phyloP scores from a whole-genome alignment of 1,140 invertebrate genomes.

The Heliconius himera region DNA sequence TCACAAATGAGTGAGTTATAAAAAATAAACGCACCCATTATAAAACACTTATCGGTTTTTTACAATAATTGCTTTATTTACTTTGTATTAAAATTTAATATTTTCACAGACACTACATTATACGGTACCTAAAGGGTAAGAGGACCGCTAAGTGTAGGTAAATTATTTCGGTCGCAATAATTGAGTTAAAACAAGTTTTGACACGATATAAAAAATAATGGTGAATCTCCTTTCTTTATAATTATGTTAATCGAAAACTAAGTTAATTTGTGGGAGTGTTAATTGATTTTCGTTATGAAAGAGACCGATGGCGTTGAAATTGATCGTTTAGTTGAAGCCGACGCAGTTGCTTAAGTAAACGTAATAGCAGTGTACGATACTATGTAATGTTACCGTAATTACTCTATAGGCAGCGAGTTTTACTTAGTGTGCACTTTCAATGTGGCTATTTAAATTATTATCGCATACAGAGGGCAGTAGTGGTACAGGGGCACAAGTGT shows the following conservation, averaged over 20 bases:
- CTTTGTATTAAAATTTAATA: conserved; percentile 14
- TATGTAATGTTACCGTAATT: not conserved
- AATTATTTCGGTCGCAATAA: conserved; percentile 25
- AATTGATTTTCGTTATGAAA: conserved; percentile 34
- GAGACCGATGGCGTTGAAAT: conserved; percentile 17
- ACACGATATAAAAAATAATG: conserved; percentile 32
- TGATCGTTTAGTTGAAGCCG: conserved; percentile 25
- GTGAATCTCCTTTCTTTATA: conserved; percentile 34
- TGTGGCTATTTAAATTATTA: not conserved
- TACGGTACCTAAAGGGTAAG: conserved; percentile 19
- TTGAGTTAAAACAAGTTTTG: conserved; percentile 30
- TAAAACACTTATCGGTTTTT: conserved; percentile 3
- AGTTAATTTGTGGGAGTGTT: conserved; percentile 34
- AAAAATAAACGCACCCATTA: conserved; percentile 2
- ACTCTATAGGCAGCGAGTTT: not conserved
- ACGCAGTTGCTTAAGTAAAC: conserved; percentile 10
- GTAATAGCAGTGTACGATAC: conserved; percentile 10
- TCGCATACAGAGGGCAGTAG: too few species aligned
- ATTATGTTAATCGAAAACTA: conserved; percentile 36
- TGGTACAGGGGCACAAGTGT: too few species aligned
- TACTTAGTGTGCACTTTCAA: conserved; percentile 1
- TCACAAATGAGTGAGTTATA: conserved; percentile 1
- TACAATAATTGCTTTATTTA: conserved; percentile 30
- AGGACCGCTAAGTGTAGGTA: conserved; percentile 4
- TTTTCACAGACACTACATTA: conserved; percentile 16